These are phyloP conservation scores for Tragelaphus imberbis DNA, from an alignment of 2,113 vertebrate species.

Conservation along the genomic window DNA sequence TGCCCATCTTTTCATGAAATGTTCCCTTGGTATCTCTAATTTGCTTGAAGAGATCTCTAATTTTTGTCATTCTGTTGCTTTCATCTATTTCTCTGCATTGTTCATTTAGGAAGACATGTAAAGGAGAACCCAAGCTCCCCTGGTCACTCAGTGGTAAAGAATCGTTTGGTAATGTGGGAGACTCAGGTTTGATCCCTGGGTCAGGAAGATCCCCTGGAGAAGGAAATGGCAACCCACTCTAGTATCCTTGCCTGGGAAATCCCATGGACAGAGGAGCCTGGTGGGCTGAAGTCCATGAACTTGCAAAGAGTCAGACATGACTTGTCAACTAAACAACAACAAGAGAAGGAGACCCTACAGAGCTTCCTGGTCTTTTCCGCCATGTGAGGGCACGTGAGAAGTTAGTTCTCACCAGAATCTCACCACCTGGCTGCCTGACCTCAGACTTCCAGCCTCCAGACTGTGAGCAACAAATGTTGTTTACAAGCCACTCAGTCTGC, in stretches of 20 bases:
- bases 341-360: background rate
- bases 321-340: background rate
- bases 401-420: background rate
- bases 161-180: background rate
- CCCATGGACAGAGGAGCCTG: background rate
- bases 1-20: background rate
- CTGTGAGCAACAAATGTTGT: background rate
- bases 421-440: background rate
- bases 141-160: background rate
- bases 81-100: background rate
- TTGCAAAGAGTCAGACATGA: background rate
- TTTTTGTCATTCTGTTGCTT: background rate
- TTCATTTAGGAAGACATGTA: background rate
- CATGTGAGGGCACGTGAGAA: background rate
- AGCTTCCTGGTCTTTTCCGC: background rate
- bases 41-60: background rate
- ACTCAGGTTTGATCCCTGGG: background rate
- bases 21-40: background rate
- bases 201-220: background rate
- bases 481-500: background rate
- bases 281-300: background rate
- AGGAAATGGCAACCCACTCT: background rate
- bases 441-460: background rate
- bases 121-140: background rate
- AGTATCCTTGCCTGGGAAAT: background rate